Percentiles rank a stretch among this genome's conserved stretches.
These are phyloP conservation scores for Girardinus metallicus DNA, from an alignment of 2,797 vertebrate genomes.

Conservation along the genomic window DNA sequence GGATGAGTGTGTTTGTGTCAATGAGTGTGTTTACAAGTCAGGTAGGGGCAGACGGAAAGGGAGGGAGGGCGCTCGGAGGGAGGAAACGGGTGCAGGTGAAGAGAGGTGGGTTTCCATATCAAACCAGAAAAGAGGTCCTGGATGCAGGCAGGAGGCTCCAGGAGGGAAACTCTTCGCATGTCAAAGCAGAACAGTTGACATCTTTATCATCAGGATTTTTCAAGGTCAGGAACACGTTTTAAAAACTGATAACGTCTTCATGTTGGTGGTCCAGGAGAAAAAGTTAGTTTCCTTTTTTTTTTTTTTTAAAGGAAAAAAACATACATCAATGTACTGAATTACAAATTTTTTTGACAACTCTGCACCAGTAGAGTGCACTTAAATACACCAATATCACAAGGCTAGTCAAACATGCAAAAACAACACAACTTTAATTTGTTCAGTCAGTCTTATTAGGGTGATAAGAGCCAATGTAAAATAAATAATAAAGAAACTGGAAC, in stretches of 20 bases:
- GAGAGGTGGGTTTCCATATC: constrained; percentile 23
- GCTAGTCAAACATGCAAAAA: no score
- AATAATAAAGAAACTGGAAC: no score
- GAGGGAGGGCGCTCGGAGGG: constrained; percentile 9
- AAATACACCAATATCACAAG: no score
- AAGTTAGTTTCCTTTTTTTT: not conserved
- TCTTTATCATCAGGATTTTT: constrained; percentile 7
- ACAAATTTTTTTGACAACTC: no score
- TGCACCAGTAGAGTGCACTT: no score
- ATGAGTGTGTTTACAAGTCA: constrained; percentile 69
- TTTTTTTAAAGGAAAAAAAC: no score
- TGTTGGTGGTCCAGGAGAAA: not conserved
- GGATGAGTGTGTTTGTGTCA: constrained; percentile 44
- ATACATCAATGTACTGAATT: no score
- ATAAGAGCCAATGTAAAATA: no score
- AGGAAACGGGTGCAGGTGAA: constrained; percentile 34
- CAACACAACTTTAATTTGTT: no score
- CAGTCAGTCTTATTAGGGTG: no score
- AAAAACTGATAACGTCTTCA: not conserved
- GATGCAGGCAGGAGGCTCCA: constrained; percentile 26
- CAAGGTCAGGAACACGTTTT: constrained; percentile 21
- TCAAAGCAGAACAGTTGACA: constrained; percentile 4
- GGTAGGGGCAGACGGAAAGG: constrained; percentile 83
- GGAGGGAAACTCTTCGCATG: constrained; percentile 7
- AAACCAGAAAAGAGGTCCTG: constrained; percentile 20